Evolutionary conservation across 2,113 vertebrate genomes (phyloP).

Genomic region (Agapornis roseicollis): DNA sequence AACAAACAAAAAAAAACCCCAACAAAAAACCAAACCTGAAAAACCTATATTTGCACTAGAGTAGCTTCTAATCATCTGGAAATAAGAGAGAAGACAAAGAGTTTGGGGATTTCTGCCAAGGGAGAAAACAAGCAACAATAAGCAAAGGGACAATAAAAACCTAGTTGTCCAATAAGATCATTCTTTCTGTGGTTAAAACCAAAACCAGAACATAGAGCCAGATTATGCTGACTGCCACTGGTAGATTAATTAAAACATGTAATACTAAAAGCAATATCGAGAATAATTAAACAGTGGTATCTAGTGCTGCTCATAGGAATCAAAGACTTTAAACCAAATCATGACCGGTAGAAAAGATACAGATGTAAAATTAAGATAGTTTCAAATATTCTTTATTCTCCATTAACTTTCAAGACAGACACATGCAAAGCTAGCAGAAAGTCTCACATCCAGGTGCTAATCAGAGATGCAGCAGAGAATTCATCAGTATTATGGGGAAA

Average conservation of each 20-base stretch:
- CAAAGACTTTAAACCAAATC: background rate
- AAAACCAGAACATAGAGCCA: accelerated
- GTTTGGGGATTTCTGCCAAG: background rate
- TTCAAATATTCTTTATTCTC: background rate
- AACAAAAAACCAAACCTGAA: background rate
- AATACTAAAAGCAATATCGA: background rate
- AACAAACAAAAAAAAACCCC: background rate
- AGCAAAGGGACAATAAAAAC: background rate
- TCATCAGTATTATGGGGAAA: background rate
- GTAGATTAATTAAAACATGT: background rate
- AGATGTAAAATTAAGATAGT: background rate
- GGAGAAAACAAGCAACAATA: background rate
- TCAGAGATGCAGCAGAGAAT: background rate
- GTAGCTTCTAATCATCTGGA: background rate
- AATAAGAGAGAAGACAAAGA: background rate
- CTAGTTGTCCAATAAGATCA: background rate
- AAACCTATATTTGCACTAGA: background rate
- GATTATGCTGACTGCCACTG: background rate
- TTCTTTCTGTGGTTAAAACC: background rate
- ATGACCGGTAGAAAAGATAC: background rate
- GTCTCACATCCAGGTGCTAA: background rate
- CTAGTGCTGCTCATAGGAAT: background rate
- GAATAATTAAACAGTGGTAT: background rate
- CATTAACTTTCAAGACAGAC: background rate
- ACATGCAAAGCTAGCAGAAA: background rate